Base-by-base conservation (phyloP, 2,113 vertebrate species). In the Raja brachyura region DNA sequence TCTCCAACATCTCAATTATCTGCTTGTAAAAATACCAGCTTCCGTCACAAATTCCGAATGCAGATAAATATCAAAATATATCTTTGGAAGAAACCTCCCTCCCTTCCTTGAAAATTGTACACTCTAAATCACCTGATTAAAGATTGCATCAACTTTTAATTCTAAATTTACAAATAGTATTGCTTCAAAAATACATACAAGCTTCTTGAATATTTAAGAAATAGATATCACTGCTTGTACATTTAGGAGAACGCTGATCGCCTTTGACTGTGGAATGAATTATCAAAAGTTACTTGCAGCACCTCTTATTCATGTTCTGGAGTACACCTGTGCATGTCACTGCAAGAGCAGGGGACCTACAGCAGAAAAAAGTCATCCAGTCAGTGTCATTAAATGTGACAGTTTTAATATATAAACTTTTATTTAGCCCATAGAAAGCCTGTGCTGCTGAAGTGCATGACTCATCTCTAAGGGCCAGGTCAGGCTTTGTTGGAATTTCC, bases 111-210 rank as follows among this genome's bases (percentile, higher is more conserved):
- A 88, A 88, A 88, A 63, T 31, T 7, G 28, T 86, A 86, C 63
- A 61, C 28, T 31, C 13, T 86, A 86, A 4, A 66, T 66, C 61
- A 88, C 14, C 14, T 56, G 48, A 31, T 63, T 31, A 16, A 88
- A 63, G 59, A 85, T 28, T 59, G 59, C 59, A 88, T 14, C 61
- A 88, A 88, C 59, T 63, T 88, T n/a, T 88, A 31, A 31, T 88
- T 88, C 83, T 88, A 66, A 88, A 66, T 86, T 31, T 63, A 88
- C 56, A 86, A n/a, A 61, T 28, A 86, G 56, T 88, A n/a, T 75
- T 0, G n/a, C 6, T n/a, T 75, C 14, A 63, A 88, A 88, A 48
- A 85, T 61, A 16, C 61, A 5, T 86, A 88, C 28, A 88, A n/a
- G 28, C 22, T 83, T 10, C 61, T 88, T 88, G 83, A 1, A 86